Conservation (phyloP, 1,140 invertebrate genomes). For the Drosophila tristis region DNA sequence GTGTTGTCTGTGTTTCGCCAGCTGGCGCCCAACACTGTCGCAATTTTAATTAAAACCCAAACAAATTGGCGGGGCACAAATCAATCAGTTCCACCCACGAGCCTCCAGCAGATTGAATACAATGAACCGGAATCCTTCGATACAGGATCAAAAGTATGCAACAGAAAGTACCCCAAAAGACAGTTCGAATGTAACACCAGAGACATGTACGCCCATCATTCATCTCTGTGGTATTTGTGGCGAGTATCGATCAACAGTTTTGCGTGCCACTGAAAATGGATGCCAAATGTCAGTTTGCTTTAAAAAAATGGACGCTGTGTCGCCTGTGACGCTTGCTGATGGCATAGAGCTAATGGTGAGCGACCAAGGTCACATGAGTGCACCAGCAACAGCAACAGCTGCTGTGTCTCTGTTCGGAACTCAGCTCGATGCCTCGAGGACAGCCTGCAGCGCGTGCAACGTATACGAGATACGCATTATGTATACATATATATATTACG, state of each 20-base stretch:
- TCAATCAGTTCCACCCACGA: conserved; percentile 34
- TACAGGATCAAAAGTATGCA: no score
- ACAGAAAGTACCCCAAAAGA: no score
- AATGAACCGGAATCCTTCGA: conserved; percentile 9
- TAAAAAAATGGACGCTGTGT: conserved; percentile 24
- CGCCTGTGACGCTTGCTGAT: conserved; percentile 7
- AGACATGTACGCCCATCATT: conserved; percentile 8
- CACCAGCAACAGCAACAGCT: conserved; percentile 1
- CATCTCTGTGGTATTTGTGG: neutral
- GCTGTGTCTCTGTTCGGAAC: no score
- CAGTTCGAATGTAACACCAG: conserved; percentile 8
- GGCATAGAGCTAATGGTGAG: conserved; percentile 39
- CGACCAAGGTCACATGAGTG: conserved; percentile 62
- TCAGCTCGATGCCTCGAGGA: no score
- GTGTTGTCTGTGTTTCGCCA: conserved; percentile 2
- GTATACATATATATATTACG: conserved; percentile 17
- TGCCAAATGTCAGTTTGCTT: conserved; percentile 37
- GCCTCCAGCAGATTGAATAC: conserved; percentile 17
- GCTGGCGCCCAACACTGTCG: conserved; percentile 14
- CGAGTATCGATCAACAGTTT: conserved; percentile 22
- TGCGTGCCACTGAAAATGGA: conserved; percentile 13
- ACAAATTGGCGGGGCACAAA: conserved; percentile 36
- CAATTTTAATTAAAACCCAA: conserved; percentile 59
- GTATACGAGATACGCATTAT: conserved; percentile 1
- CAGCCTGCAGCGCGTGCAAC: conserved; percentile 47